These are phyloP conservation scores for Megastigmus dorsalis DNA, from an alignment of 2,888 invertebrate species.

Conservation along the genomic window DNA sequence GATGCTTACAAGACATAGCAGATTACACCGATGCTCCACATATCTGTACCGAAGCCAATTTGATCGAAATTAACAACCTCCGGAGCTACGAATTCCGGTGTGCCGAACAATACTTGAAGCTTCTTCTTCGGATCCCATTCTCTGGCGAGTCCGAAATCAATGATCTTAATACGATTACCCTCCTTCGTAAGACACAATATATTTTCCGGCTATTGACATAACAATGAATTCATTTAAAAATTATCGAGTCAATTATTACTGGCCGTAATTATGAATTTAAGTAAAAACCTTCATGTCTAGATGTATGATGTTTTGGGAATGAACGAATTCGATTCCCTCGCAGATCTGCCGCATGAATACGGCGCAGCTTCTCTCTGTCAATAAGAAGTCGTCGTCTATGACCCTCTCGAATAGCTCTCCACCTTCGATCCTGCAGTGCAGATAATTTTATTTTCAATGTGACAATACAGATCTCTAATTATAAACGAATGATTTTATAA, in stretches of 20 bases:
- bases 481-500: neutral
- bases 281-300: conserved; percentile 98
- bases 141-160: conserved; percentile 97
- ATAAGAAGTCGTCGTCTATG: conserved; percentile 97
- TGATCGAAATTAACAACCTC: conserved; percentile 99
- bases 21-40: conserved; percentile 99
- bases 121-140: conserved; percentile 94
- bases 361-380: conserved; percentile 96
- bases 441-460: neutral
- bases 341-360: conserved; percentile 98
- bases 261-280: too few relatives aligned
- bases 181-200: conserved; percentile 96
- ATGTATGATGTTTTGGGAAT: conserved; percentile 95
- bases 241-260: neutral
- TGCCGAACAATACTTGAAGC: conserved; percentile 95
- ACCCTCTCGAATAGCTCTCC: conserved; percentile 99
- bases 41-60: conserved; percentile 96
- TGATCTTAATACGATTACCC: conserved; percentile 98
- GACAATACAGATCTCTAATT: too few relatives aligned
- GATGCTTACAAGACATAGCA: conserved; percentile 97
- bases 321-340: conserved; percentile 98
- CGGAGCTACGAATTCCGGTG: conserved; percentile 99
- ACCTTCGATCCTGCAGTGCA: conserved; percentile 87
- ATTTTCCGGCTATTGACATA: conserved; percentile 90
- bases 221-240: conserved; percentile 52